Conservation (phyloP, 2,113 vertebrate species). For the Crotalus horridus region DNA sequence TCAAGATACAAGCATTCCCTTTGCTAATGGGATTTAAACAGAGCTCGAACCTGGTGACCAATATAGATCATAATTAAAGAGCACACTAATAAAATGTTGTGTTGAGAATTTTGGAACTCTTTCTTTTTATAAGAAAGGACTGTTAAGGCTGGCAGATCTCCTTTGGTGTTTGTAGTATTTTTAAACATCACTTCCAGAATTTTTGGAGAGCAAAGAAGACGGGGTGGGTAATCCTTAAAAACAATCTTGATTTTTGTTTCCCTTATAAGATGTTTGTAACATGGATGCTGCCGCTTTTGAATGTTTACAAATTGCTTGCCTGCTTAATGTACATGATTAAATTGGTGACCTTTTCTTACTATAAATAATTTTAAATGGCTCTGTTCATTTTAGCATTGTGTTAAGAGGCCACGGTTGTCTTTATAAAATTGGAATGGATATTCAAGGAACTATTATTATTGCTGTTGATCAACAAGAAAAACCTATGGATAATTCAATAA, state of each 20-base stretch:
- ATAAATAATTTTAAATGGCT: slow-evolving; percentile 68
- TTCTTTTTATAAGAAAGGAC: slow-evolving; percentile 52
- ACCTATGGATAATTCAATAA: not conserved
- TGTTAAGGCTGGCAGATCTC: slow-evolving; percentile 60
- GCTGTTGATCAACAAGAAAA: not conserved
- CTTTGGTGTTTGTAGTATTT: slow-evolving; percentile 73
- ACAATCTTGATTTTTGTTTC: slow-evolving; percentile 63
- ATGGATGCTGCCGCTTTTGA: slow-evolving; percentile 81
- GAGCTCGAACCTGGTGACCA: slow-evolving; percentile 40
- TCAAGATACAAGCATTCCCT: slow-evolving; percentile 84
- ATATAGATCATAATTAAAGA: slow-evolving; percentile 43
- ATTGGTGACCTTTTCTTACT: slow-evolving; percentile 75
- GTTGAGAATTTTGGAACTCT: slow-evolving; percentile 61
- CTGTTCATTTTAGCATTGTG: slow-evolving; percentile 64
- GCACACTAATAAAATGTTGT: slow-evolving; percentile 52
- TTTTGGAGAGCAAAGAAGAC: slow-evolving; percentile 51
- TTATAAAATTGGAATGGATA: not conserved
- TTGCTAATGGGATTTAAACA: slow-evolving; percentile 83
- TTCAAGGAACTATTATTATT: not conserved
- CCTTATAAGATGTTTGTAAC: slow-evolving; percentile 78
- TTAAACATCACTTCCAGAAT: slow-evolving; percentile 67
- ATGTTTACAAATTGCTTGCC: slow-evolving; percentile 82
- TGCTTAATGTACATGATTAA: slow-evolving; percentile 80
- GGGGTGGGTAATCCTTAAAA: slow-evolving; percentile 64
- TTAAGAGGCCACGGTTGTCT: not conserved